A percentile compares a stretch with the other conserved stretches of the same genome.
Conservation (phyloP, 2,113 vertebrate genomes). For the Dipodomys ordii region DNA sequence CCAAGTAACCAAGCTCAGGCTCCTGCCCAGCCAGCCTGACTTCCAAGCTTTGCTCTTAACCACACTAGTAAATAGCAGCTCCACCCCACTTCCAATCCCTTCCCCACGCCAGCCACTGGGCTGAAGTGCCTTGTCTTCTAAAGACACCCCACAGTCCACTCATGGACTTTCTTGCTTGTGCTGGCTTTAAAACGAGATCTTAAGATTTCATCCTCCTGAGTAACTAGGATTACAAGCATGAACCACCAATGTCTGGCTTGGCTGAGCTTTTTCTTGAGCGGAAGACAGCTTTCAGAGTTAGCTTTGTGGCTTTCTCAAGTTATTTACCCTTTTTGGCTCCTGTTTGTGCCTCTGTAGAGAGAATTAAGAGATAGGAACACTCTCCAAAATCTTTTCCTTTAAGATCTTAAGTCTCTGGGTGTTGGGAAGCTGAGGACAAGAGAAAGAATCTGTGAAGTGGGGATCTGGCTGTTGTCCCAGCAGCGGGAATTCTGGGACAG, state of each 20-base stretch:
- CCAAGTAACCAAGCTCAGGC: not conserved
- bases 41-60: not conserved
- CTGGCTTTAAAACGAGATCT: too few relatives aligned
- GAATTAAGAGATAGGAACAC: not conserved
- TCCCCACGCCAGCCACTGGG: not conserved
- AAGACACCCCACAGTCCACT: not conserved
- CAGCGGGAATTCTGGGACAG: not conserved
- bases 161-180: too few relatives aligned
- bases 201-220: too few relatives aligned
- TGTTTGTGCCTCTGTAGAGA: not conserved
- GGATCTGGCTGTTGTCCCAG: not conserved
- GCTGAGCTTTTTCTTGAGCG: not conserved
- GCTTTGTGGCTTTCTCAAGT: not conserved
- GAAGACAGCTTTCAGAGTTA: not conserved
- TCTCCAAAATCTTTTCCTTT: too few relatives aligned
- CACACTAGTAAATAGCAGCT: not conserved
- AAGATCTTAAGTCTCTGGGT: not conserved
- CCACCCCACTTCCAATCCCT: too few relatives aligned
- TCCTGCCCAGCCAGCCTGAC: not conserved
- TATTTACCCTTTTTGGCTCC: not conserved
- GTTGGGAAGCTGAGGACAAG: not conserved
- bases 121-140: not conserved
- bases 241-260: too few relatives aligned
- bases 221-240: too few relatives aligned
- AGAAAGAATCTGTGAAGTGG: not conserved